Evolutionary conservation across 2,888 invertebrate species (phyloP), one percentile per base, ranked within the genome.

Genomic region (Dascillus cervinus): DNA sequence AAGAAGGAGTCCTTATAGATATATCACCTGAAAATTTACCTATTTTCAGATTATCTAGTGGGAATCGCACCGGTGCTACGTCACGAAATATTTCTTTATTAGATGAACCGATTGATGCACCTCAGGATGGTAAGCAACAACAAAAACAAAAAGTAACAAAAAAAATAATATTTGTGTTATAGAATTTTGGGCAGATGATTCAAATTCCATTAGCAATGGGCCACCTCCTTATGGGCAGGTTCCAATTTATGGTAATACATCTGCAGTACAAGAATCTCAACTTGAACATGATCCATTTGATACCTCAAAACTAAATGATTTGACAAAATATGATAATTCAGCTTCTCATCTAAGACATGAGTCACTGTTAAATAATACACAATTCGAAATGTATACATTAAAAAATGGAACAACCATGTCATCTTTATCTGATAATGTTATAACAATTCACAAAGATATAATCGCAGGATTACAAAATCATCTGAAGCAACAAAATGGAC

Each of bases 1-100:
- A 34, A 6, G 86, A 87, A 64, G 84, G 77, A 32, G 71, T 82
- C 36, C 60, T 88, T 9, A 84, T 89, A 22, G 88, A 88, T 56
- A 67, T 88, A 53, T 71, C 84, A 38, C 67, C 82, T 26, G 69
- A 77, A 49, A 62, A 74, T 12, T 30, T 15, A 21, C 17, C 32
- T 15, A 8, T 32, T 9, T 10, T 34, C n/a, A 26, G 23, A 10
- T 14, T 25, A 4, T 22, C 36, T 11, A 20, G n/a, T 30, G n/a
- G n/a, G n/a, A n/a, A n/a, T n/a, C n/a, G n/a, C n/a, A n/a, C n/a
- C n/a, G n/a, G n/a, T n/a, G n/a, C n/a, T n/a, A n/a, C n/a, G n/a
- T n/a, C n/a, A n/a, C n/a, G n/a, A n/a, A 44, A 59, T 50, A 34
- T 56, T 45, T 82, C 81, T 9, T 65, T 85, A 43, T 62, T 85